A percentile compares a stretch with the other conserved stretches of the same genome.
These are phyloP conservation scores for Hyppa rectilinea DNA, from an alignment of 2,888 invertebrate genomes.

Conservation along the genomic window DNA sequence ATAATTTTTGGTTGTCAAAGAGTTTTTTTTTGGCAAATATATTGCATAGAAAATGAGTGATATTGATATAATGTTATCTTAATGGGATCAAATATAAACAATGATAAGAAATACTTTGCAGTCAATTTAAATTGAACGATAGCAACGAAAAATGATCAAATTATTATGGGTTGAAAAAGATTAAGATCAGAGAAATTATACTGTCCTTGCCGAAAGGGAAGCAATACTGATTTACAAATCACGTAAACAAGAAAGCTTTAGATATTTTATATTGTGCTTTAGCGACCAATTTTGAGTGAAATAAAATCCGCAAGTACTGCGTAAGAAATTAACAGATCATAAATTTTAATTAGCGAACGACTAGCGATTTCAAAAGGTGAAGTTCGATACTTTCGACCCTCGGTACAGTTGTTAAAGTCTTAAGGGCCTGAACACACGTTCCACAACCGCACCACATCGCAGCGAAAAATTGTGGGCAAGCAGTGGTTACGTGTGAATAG, in stretches of 20 bases:
- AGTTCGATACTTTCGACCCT: slow-evolving; percentile 52
- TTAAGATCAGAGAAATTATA: no score
- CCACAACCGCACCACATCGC: no score
- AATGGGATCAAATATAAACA: neutral
- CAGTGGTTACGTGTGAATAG: no score
- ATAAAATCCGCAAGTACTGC: slow-evolving; percentile 11
- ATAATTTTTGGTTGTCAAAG: no score
- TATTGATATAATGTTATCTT: no score
- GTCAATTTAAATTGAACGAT: neutral
- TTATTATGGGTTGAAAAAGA: no score
- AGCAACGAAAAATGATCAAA: neutral
- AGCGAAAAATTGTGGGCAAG: no score
- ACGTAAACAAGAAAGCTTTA: slow-evolving; percentile 29
- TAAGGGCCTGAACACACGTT: no score
- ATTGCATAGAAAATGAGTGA: no score
- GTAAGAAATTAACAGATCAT: slow-evolving; percentile 39
- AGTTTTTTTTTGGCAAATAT: no score
- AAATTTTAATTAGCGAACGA: slow-evolving; percentile 50
- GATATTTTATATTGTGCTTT: no score
- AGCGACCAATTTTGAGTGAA: neutral
- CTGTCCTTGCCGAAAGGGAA: slow-evolving; percentile 5
- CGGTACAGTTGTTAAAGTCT: slow-evolving; percentile 5
- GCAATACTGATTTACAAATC: slow-evolving; percentile 13
- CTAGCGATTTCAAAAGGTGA: slow-evolving; percentile 61
- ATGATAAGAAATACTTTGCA: neutral